Evolutionary conservation across 2,888 invertebrate species (phyloP).

Genomic region (Drosophila diplacantha): DNA sequence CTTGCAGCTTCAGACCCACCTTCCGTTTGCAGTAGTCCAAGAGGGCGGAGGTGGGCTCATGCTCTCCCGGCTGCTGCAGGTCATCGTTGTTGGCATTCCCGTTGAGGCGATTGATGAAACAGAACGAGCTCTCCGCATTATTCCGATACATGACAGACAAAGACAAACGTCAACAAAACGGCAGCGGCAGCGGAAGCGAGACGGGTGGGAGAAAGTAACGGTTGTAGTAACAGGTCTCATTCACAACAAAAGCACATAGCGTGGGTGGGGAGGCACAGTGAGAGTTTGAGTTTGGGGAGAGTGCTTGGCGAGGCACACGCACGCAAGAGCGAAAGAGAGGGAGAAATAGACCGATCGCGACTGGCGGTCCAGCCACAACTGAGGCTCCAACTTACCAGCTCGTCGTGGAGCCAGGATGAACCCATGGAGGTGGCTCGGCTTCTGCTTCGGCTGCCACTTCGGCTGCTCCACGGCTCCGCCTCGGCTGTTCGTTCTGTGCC

Average conservation of each 20-base stretch:
- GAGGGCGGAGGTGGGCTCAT: conserved; percentile 87
- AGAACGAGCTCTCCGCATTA: conserved; percentile 69
- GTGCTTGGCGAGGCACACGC: conserved; percentile 1
- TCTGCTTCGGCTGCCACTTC: conserved; percentile 19
- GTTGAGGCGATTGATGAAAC: conserved; percentile 67
- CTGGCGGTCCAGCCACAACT: conserved; percentile 52
- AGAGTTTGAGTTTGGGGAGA: conserved; percentile 6
- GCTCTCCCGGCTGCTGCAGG: conserved; percentile 81
- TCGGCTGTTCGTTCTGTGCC: conserved; percentile 27
- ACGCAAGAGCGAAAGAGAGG: conserved; percentile 13
- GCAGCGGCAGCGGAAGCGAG: background rate
- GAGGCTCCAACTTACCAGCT: conserved; percentile 54
- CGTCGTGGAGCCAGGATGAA: conserved; percentile 65
- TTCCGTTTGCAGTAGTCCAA: conserved; percentile 89
- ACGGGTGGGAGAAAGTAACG: conserved; percentile 16
- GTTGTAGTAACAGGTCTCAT: conserved; percentile 26
- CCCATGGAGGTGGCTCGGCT: conserved; percentile 53
- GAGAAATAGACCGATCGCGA: conserved; percentile 44
- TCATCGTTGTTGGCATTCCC: conserved; percentile 83
- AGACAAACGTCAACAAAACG: conserved; percentile 18
- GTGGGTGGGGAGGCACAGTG: conserved; percentile 24
- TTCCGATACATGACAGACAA: conserved; percentile 64
- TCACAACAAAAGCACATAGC: conserved; percentile 49
- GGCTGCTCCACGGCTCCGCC: conserved; percentile 26
- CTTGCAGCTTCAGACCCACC: conserved; percentile 72